Base-by-base conservation (phyloP, 2,113 vertebrate species). In the Heteronetta atricapilla region DNA sequence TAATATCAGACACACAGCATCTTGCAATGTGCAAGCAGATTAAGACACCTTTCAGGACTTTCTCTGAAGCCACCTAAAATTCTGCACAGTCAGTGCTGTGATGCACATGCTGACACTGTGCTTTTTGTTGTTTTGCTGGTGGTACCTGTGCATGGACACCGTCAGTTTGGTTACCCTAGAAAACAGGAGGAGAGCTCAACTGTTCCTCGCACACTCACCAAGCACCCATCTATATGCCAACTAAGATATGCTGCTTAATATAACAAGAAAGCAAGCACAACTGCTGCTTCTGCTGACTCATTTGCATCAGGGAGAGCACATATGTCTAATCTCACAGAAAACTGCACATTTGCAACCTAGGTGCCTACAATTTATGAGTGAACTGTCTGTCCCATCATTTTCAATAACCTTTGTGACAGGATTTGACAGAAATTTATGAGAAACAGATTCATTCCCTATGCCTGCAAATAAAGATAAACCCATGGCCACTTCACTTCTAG, bases 81-180 rank as follows among this genome's bases (percentile, higher is more conserved):
- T 55, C 84, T 84, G 16, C 10, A 2, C 3, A 33, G 28, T 50
- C 25, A 66, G 25, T 34, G 70, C 22, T 68, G 11, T 44, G 31
- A 66, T 19, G 33, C 21, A 11, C 4, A 34, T 0, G 0, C 19
- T 52, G 69, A 26, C 46, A 34, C 4, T 31, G 7, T 20, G 5
- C 20, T 34, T 33, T 60, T 33, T 60, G 29, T 5, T 73, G 0
- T 88, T 89, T 44, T 77, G 23, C 9, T 28, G 59, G 4, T 28
- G 59, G 4, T 52, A 34, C 29, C 33, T 69, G 31, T 36, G 44
- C 19, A 21, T 1, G 12, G 26, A 38, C 10, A 10, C 8, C 11
- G 16, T 14, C 14, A 8, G 26, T 55, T 58, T 67, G 44, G 16
- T 66, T 76, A 36, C 11, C 62, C 46, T 36, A 36, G 42, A 66